These are phyloP conservation scores for Antheraea mylitta DNA, from an alignment of 1,140 invertebrate genomes.

Conservation along the genomic window DNA sequence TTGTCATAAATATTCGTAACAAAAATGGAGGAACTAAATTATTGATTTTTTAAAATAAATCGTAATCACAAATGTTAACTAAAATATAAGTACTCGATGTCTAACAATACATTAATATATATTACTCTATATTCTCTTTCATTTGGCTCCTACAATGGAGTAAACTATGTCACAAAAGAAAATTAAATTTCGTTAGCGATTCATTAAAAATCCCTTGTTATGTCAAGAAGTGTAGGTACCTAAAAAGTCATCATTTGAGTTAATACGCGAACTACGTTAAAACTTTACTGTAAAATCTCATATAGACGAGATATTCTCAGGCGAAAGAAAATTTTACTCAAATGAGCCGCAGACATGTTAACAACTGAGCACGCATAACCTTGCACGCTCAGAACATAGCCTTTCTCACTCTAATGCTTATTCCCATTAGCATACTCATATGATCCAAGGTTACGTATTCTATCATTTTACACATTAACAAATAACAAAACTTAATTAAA, in stretches of 20 bases:
- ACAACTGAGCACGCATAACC: background rate
- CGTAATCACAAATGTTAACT: constrained; percentile 70
- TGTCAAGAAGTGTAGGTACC: background rate
- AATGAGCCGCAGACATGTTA: no score
- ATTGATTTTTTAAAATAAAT: constrained; percentile 67
- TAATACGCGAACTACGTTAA: background rate
- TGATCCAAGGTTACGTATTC: background rate
- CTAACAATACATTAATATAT: constrained; percentile 55
- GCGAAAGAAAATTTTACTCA: no score
- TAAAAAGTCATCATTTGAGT: background rate
- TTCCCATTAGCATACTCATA: background rate
- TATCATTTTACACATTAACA: constrained; percentile 52
- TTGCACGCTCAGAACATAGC: no score
- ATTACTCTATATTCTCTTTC: constrained; percentile 60
- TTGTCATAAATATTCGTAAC: constrained; percentile 72
- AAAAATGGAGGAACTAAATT: constrained; percentile 78
- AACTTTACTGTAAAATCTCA: background rate
- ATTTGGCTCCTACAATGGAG: constrained; percentile 56
- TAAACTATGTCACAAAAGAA: no score
- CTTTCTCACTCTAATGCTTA: no score
- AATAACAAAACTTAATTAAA: constrained; percentile 77
- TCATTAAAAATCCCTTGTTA: background rate
- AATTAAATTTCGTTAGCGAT: background rate
- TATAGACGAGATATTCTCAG: no score
- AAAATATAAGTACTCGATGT: constrained; percentile 56